Base-by-base conservation (phyloP, 2,797 vertebrate genomes). In the Megaceryle alcyon region DNA sequence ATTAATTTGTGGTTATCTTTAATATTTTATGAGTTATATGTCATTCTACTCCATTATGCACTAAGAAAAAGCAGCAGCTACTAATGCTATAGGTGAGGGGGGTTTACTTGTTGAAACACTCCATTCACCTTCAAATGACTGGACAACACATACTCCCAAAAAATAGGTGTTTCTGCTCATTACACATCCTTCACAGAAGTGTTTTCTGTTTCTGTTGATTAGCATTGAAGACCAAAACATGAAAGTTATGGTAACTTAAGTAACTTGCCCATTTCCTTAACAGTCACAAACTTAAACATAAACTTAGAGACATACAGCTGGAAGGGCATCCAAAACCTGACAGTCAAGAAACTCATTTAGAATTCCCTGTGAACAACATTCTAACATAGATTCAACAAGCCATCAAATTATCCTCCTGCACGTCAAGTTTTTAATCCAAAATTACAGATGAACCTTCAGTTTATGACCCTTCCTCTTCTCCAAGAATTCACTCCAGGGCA, bases 11-110 rank as follows among this genome's bases (percentile, higher is more conserved):
- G 46, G 21, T 79, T 90, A 69, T 86, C 57, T 43, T 93, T 37
- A 96, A 93, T 94, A 90, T 88, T 96, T 94, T 28, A 95, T 73
- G 81, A 90, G 18, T 65, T 89, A 65, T 23, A 75, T 46, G 83
- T 81, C 5, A 83, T 91, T 91, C 65, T 12, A 53, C 44, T 75
- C 94, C 76, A 82, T 92, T 86, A 90, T 37, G 61, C 16, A n/a
- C 76, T 61, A 84, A 86, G 33, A 87, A 77, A 92, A 92, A 69
- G 13, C 41, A 88, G 73, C 59, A 81, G 54, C 43, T 80, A 75
- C 76, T 68, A 85, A 61, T 54, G 44, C 19, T 53, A 71, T 2
- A 68, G 20, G 37, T 12, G 4, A 20, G 20, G 22, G 6, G 6
- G 5, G 51, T 82, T 72, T 26, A 72, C 35, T 72, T 66, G 35